Evolutionary conservation across 2,797 vertebrate genomes (phyloP).

Genomic region (Furcifer pardalis): DNA sequence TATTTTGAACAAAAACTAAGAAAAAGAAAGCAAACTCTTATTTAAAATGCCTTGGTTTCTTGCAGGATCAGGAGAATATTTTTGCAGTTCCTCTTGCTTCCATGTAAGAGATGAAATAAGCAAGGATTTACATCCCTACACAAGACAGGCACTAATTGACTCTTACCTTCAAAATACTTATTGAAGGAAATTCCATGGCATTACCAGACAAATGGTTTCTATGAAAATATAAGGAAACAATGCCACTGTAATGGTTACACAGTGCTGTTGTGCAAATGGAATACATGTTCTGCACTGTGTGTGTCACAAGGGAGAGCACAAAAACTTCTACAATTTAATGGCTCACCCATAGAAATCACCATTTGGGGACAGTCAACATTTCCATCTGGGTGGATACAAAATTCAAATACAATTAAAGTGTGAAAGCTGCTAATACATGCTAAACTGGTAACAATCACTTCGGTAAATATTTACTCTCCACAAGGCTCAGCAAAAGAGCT

Average conservation of each 20-base stretch:
- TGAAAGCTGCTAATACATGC: not conserved
- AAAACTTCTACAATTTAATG: not conserved
- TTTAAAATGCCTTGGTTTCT: too few species aligned
- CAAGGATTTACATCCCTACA: too few species aligned
- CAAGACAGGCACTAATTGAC: not conserved
- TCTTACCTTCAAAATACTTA: not conserved
- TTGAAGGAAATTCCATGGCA: not conserved
- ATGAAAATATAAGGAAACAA: not conserved
- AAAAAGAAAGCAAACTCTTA: too few species aligned
- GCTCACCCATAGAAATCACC: not conserved
- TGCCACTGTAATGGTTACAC: not conserved
- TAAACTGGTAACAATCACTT: not conserved
- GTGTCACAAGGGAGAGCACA: not conserved
- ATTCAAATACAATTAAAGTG: not conserved
- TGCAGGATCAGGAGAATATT: too few species aligned
- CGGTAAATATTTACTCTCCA: not conserved
- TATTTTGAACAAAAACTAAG: too few species aligned
- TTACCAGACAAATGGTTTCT: not conserved
- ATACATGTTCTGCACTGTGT: too few species aligned
- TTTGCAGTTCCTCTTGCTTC: too few species aligned
- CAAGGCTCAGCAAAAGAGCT: not conserved
- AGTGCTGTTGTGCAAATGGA: not conserved
- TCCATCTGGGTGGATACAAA: not conserved
- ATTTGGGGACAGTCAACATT: not conserved
- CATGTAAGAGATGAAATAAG: too few species aligned